A percentile compares a stretch with the other conserved stretches of the same genome.
Evolutionary conservation across 2,113 vertebrate species (phyloP).

Genomic region (Sisor rabdophorus): DNA sequence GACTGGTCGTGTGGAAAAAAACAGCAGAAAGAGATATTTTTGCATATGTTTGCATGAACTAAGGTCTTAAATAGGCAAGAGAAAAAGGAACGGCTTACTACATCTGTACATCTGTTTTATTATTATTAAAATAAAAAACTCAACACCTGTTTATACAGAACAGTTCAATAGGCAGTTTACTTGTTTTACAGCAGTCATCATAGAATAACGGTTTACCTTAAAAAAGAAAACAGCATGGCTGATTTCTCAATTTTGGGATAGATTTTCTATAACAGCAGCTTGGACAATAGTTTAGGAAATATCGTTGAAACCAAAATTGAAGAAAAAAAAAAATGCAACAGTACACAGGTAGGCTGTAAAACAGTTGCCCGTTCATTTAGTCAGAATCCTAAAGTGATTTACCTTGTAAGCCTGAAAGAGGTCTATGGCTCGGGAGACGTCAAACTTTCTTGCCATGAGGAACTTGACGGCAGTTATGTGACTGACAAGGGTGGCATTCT

Average conservation of each 20-base stretch:
- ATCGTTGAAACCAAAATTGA: neutral
- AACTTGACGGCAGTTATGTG: constrained; percentile 77
- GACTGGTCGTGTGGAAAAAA: neutral
- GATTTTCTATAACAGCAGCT: neutral
- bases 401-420: constrained; percentile 81
- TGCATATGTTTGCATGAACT: neutral
- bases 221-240: neutral
- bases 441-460: constrained; percentile 81
- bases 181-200: neutral
- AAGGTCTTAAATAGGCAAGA: neutral
- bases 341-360: neutral
- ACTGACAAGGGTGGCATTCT: constrained; percentile 72
- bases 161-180: neutral
- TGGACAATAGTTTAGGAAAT: neutral
- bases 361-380: too few species aligned
- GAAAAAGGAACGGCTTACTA: neutral
- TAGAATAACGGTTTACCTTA: neutral
- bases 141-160: neutral
- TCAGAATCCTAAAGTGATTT: neutral
- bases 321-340: neutral
- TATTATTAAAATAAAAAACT: too few species aligned
- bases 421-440: constrained; percentile 74
- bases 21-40: neutral
- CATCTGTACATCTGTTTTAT: neutral
- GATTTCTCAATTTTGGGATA: neutral